A percentile compares a stretch with the other conserved stretches of the same genome.
phyloP scores from a whole-genome alignment of 2,113 vertebrate species.

The Macrotis lagotis region DNA sequence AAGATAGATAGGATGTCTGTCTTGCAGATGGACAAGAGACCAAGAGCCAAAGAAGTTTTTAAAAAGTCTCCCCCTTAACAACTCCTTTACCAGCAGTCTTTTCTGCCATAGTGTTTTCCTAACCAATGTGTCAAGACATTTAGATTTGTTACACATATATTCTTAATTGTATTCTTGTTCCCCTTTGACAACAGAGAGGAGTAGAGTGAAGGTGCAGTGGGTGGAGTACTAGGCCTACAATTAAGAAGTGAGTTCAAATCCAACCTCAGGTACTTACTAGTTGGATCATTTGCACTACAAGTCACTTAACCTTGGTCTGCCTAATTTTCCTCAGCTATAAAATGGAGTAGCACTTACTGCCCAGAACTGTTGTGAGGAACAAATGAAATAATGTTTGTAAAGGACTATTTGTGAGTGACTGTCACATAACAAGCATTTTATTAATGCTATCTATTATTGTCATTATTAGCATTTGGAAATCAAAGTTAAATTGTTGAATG shows the following conservation, averaged over 20 bases:
- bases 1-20: slow-evolving; percentile 2
- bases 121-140: slow-evolving; percentile 26
- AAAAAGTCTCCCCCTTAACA: not conserved
- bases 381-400: not conserved
- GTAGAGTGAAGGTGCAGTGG: not conserved
- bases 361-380: not conserved
- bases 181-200: slow-evolving; percentile 19
- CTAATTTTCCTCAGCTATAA: not conserved
- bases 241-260: not conserved
- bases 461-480: not conserved
- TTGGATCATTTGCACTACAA: not conserved
- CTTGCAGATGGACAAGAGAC: slow-evolving; percentile 45
- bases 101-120: not conserved
- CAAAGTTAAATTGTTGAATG: not conserved
- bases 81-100: not conserved
- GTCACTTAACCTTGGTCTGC: not conserved
- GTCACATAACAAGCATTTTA: not conserved
- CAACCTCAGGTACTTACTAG: not conserved
- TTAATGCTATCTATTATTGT: not conserved
- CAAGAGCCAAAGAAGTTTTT: slow-evolving; percentile 34
- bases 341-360: not conserved
- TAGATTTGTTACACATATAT: not conserved
- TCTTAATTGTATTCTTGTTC: slow-evolving; percentile 29
- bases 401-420: not conserved
- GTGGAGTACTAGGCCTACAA: not conserved